Conservation (phyloP, 2,888 invertebrate genomes). For the Julus scandinavius region DNA sequence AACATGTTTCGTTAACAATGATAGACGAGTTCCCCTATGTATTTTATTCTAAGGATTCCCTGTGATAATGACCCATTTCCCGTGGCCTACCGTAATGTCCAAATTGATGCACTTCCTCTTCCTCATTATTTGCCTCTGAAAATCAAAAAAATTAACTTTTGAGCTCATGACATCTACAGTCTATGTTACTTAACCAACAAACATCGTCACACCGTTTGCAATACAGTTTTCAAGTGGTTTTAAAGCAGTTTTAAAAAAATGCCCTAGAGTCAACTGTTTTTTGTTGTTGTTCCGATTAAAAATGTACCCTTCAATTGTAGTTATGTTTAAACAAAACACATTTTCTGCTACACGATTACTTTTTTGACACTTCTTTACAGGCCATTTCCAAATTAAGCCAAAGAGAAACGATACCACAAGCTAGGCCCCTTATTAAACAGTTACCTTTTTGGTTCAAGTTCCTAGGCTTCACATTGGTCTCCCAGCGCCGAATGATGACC, state of each 20-base stretch:
- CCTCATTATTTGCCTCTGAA: constrained; percentile 32
- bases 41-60: background rate
- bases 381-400: too few relatives aligned
- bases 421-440: background rate
- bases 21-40: background rate
- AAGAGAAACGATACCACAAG: too few relatives aligned
- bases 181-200: too few relatives aligned
- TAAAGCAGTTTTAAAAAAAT: too few relatives aligned
- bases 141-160: background rate
- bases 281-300: too few relatives aligned
- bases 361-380: too few relatives aligned
- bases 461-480: constrained; percentile 79
- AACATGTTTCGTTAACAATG: background rate
- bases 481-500: constrained; percentile 80
- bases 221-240: too few relatives aligned
- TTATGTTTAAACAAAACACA: too few relatives aligned
- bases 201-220: too few relatives aligned
- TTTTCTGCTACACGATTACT: too few relatives aligned
- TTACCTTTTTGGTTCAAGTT: constrained; percentile 62
- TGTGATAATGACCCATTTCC: background rate
- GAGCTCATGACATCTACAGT: background rate
- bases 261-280: too few relatives aligned
- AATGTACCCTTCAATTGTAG: too few relatives aligned
- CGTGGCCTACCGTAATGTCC: constrained; percentile 49
- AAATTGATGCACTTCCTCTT: constrained; percentile 44